Percentiles rank a stretch among this genome's conserved stretches.
Conservation (phyloP, 2,888 invertebrate genomes). For the Liposcelis brunnea region DNA sequence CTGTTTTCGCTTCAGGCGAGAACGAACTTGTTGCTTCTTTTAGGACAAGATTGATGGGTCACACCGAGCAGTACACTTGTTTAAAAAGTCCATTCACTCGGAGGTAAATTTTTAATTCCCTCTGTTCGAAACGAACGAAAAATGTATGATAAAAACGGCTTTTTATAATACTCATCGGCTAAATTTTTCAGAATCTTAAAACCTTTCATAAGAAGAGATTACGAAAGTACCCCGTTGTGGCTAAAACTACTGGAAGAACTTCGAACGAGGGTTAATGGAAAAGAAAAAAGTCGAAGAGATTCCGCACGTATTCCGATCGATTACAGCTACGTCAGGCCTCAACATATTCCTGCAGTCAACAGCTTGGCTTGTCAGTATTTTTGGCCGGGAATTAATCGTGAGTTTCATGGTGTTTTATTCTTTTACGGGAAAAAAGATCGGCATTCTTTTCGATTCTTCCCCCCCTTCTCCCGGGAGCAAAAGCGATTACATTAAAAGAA, state of each 20-base stretch:
- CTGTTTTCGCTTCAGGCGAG: neutral
- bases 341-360: conserved; percentile 78
- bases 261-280: conserved; percentile 19
- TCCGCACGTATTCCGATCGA: conserved; percentile 38
- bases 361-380: conserved; percentile 65
- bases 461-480: neutral
- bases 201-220: conserved; percentile 68
- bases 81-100: conserved; percentile 1
- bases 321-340: conserved; percentile 73
- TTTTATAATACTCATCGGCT: too few relatives aligned
- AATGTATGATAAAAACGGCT: neutral
- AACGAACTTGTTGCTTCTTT: neutral
- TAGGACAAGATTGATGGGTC: conserved; percentile 2
- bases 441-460: conserved; percentile 8
- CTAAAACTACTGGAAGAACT: conserved; percentile 49
- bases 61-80: neutral
- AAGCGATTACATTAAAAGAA: neutral
- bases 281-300: conserved; percentile 14
- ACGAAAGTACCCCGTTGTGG: conserved; percentile 47
- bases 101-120: conserved; percentile 1
- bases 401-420: conserved; percentile 24
- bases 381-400: conserved; percentile 87
- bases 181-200: conserved; percentile 40
- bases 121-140: too few relatives aligned
- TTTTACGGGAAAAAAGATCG: conserved; percentile 3